Base-by-base conservation (phyloP, 1,140 invertebrate genomes). In the Dendroctonus valens region DNA sequence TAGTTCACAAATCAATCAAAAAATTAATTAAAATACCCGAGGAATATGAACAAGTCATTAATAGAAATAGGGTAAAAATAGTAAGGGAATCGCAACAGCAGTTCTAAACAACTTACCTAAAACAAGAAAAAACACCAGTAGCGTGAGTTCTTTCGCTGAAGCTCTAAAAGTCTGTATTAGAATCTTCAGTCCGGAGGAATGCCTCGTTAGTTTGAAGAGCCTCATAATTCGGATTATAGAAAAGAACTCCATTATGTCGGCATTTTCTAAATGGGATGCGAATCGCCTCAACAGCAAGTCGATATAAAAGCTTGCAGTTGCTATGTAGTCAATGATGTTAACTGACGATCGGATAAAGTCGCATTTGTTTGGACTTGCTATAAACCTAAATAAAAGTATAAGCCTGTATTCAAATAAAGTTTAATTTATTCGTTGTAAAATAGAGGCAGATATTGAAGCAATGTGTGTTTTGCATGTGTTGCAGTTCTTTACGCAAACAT, bases 241-340 rank as follows among this genome's bases (percentile, higher is more conserved):
- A 83, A 99, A 97, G 84, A 99, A 99, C 81, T 99, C 97, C 73
- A 99, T 85, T 71, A 99, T 98, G 76, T 99, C 97, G 6, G 92
- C 92, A 80, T 96, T 97, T 81, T 97, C 96, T 53, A 97, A 80
- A 76, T 97, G 91, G 7, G 93, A 91, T 39, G 92, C 92, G 79
- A 94, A 92, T 75, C 89, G 89, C 78, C 94, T 91, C 59, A 96
- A 84, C 70, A 74, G 44, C 75, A 96, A 81, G 79, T 98, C 96
- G 74, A 98, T 91, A 85, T 99, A 96, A 84, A 99, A 99, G 78
- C 95, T 98, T 76, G 98, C 84, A 6, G 97, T 99, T 42, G 97
- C 97, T 66, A 99, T 93, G 83, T 98, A 96, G 81, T 99, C 97
- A 81, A 99, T 99, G 77, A 98, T 90, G 81, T 98, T 98, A 69